Percentiles rank a stretch among this genome's conserved stretches.
These are phyloP conservation scores for Cladopsammia gracilis DNA, from an alignment of 64 coral and sea anemone species.

Conservation along the genomic window DNA sequence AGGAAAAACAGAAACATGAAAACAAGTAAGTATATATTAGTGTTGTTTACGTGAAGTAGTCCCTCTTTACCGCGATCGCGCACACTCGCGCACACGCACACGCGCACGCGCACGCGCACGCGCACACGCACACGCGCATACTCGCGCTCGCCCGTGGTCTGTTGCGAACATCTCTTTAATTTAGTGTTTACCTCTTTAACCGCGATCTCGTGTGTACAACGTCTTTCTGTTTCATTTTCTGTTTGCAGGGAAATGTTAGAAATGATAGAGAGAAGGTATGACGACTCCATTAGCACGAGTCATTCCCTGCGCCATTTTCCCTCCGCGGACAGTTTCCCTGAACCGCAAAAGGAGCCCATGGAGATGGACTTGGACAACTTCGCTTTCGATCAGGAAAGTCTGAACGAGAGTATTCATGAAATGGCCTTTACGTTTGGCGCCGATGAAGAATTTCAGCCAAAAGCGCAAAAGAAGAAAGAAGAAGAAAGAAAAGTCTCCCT, in stretches of 20 bases:
- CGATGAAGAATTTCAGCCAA: conserved; percentile 23
- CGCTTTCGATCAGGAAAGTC: conserved; percentile 32
- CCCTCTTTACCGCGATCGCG: too few relatives aligned
- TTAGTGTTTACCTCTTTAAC: too few relatives aligned
- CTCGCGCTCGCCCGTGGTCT: too few relatives aligned
- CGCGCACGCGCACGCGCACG: too few relatives aligned
- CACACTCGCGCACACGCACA: too few relatives aligned
- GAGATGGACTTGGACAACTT: conserved; percentile 22
- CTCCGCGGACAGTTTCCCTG: conserved; percentile 2
- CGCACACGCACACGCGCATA: too few relatives aligned
- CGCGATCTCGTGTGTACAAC: too few relatives aligned
- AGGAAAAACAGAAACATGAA: neutral
- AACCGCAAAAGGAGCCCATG: conserved; percentile 4
- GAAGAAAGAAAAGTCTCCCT: neutral
- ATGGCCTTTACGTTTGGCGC: conserved; percentile 3
- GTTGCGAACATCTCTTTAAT: too few relatives aligned
- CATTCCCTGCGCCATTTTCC: neutral
- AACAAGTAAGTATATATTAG: neutral
- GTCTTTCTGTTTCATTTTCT: neutral
- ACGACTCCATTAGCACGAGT: neutral
- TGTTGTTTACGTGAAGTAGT: too few relatives aligned
- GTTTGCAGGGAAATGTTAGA: neutral
- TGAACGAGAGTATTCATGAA: conserved; percentile 27
- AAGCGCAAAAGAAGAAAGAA: neutral
- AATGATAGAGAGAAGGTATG: neutral